These are phyloP conservation scores for Formica exsecta DNA, from an alignment of 1,140 invertebrate genomes.

Conservation along the genomic window DNA sequence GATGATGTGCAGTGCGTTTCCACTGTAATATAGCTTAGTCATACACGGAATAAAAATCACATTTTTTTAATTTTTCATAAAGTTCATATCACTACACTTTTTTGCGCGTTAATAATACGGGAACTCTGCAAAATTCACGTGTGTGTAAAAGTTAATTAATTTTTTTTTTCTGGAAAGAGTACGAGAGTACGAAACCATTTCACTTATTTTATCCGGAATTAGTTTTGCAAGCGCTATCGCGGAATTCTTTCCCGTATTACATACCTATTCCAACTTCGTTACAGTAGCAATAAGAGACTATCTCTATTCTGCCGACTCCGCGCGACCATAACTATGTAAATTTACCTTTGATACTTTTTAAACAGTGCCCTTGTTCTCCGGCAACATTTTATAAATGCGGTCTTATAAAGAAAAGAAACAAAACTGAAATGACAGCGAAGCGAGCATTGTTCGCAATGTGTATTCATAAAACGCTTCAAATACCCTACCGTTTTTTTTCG, in stretches of 20 bases:
- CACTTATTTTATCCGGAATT: conserved; percentile 17
- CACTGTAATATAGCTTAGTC: background rate
- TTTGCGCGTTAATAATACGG: conserved; percentile 1
- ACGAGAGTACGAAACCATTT: conserved; percentile 11
- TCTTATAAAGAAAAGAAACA: background rate
- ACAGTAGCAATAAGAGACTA: conserved; percentile 34
- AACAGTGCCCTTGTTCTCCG: conserved; percentile 13
- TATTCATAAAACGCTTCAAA: background rate
- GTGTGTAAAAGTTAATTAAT: conserved; percentile 20
- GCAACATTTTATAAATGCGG: conserved; percentile 34
- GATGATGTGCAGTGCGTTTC: background rate
- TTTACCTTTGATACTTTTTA: conserved; percentile 45
- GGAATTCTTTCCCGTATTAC: conserved; percentile 17
- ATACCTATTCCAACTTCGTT: conserved; percentile 41
- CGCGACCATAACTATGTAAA: conserved; percentile 34
- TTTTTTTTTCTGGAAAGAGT: conserved; percentile 2
- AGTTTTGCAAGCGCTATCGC: conserved; percentile 39
- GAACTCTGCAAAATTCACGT: background rate
- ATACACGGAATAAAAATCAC: conserved; percentile 1
- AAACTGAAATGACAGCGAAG: background rate
- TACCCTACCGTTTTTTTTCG: background rate
- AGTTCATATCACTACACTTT: background rate
- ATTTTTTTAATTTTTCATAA: background rate
- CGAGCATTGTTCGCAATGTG: background rate
- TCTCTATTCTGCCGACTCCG: conserved; percentile 13